A percentile compares a stretch with the other conserved stretches of the same genome.
Conservation (phyloP, 2,113 vertebrate genomes). For the Engystomops pustulosus region DNA sequence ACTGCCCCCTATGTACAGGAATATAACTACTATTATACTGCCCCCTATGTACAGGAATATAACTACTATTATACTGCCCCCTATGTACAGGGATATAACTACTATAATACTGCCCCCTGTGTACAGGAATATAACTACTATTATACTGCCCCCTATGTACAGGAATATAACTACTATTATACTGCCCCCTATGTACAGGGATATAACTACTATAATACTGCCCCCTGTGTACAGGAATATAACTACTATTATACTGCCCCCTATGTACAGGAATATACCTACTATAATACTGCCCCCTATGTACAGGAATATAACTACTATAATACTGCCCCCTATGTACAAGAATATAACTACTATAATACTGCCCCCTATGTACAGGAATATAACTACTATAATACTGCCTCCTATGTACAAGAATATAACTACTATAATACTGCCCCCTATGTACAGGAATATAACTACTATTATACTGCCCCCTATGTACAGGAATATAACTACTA, state of each 20-base stretch:
- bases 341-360: constrained; percentile 20
- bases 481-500: constrained; percentile 1
- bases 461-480: background rate
- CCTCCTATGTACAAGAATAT: constrained; percentile 7
- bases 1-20: too few relatives aligned
- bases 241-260: constrained; percentile 9
- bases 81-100: too few relatives aligned
- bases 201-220: constrained; percentile 12
- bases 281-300: constrained; percentile 7
- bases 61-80: too few relatives aligned
- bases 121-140: background rate
- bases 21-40: too few relatives aligned
- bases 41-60: too few relatives aligned
- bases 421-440: background rate
- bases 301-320: constrained; percentile 8
- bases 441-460: constrained; percentile 11
- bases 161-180: background rate
- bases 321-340: constrained; percentile 4
- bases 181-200: background rate
- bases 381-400: constrained; percentile 14
- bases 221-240: background rate
- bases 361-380: constrained; percentile 3
- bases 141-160: background rate
- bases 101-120: too few relatives aligned
- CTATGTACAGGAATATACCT: constrained; percentile 6